Conservation (phyloP, 2,888 invertebrate genomes). For the Drosophila vallismaia region DNA sequence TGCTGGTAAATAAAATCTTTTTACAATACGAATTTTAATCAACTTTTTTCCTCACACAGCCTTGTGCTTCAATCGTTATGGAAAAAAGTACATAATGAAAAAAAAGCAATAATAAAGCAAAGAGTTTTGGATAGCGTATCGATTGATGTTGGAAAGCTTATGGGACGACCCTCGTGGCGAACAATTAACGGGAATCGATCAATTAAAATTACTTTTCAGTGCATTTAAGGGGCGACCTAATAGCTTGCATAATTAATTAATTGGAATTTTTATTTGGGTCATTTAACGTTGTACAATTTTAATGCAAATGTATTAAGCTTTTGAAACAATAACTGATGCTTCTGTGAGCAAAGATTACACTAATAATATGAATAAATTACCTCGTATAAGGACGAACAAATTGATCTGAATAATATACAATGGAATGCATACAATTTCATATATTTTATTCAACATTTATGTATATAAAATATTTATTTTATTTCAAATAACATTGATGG, state of each 20-base stretch:
- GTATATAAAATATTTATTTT: too few species aligned
- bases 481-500: too few species aligned
- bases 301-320: conserved; percentile 11
- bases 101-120: not conserved
- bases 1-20: conserved; percentile 63
- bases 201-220: conserved; percentile 33
- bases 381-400: not conserved
- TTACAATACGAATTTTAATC: conserved; percentile 71
- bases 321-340: not conserved
- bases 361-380: too few species aligned
- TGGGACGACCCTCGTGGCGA: conserved; percentile 2
- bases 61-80: conserved; percentile 5
- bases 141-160: conserved; percentile 1
- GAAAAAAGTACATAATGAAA: not conserved
- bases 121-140: not conserved
- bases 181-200: conserved; percentile 37
- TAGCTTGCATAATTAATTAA: conserved; percentile 43
- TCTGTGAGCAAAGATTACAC: not conserved
- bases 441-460: too few species aligned
- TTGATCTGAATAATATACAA: not conserved
- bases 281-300: conserved; percentile 20
- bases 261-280: conserved; percentile 23
- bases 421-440: too few species aligned
- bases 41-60: conserved; percentile 58
- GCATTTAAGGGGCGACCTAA: conserved; percentile 33